phyloP scores from a whole-genome alignment of 1,140 invertebrate species.

The Lordiphosa mommai region DNA sequence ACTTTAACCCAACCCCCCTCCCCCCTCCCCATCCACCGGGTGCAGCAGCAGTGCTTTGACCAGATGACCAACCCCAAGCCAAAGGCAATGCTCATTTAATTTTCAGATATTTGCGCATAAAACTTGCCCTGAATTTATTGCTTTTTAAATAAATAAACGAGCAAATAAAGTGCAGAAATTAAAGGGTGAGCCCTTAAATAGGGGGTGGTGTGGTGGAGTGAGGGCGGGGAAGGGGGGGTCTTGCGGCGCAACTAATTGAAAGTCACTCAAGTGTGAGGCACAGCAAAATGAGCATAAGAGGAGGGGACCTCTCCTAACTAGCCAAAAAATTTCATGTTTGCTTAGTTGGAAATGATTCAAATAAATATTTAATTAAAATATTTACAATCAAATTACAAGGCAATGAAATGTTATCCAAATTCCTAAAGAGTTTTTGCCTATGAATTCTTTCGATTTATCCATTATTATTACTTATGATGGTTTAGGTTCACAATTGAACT shows the following conservation, averaged over 20 bases:
- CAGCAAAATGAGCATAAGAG: background rate
- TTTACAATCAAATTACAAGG: constrained; percentile 18
- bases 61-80: constrained; percentile 29
- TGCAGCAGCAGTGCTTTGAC: constrained; percentile 22
- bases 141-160: constrained; percentile 79
- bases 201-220: no score
- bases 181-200: background rate
- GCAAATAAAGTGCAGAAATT: constrained; percentile 72
- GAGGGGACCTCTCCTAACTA: background rate
- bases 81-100: constrained; percentile 67
- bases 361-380: constrained; percentile 76
- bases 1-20: constrained; percentile 28
- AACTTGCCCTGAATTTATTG: constrained; percentile 79
- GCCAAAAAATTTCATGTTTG: constrained; percentile 23
- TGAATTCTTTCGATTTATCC: no score
- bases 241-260: constrained; percentile 77
- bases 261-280: constrained; percentile 66
- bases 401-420: background rate
- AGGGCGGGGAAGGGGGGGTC: background rate
- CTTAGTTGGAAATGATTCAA: constrained; percentile 31
- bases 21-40: constrained; percentile 4
- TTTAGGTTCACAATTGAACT: no score
- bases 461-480: no score
- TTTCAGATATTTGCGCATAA: constrained; percentile 75
- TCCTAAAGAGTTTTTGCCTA: no score